Percentiles rank a stretch among this genome's conserved stretches.
Evolutionary conservation across 2,797 vertebrate species (phyloP).

Genomic region (Psittacula derbiana): DNA sequence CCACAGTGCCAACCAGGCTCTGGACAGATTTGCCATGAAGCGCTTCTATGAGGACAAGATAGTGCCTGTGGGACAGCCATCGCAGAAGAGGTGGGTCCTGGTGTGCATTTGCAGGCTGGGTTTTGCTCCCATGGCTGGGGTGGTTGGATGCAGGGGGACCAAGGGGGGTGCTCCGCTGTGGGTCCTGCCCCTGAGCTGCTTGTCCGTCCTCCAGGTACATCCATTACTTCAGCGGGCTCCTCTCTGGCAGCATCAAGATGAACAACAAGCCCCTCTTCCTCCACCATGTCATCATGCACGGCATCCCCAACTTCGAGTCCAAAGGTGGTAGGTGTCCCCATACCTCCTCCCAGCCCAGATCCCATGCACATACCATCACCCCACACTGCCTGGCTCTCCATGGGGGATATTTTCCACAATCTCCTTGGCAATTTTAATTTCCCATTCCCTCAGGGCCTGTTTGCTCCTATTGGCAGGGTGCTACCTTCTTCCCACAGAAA

Average conservation of each 20-base stretch:
- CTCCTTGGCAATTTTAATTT: background rate
- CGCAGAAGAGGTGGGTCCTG: constrained; percentile 90
- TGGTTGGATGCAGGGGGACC: background rate
- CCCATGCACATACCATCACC: accelerated
- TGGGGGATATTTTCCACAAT: background rate
- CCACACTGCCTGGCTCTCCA: background rate
- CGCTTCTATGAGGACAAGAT: constrained; percentile 99
- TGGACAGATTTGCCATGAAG: constrained; percentile 99
- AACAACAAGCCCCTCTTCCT: constrained; percentile 98
- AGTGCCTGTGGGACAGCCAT: constrained; percentile 93
- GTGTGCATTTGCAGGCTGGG: accelerated
- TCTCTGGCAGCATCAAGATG: constrained; percentile 96
- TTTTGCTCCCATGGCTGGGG: background rate
- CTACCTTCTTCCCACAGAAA: background rate
- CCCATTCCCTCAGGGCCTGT: background rate
- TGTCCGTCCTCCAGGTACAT: constrained; percentile 83
- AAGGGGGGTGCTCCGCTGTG: background rate
- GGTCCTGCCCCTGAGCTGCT: background rate
- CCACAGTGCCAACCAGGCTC: constrained; percentile 90
- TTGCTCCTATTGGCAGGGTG: background rate
- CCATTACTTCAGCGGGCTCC: constrained; percentile 95
- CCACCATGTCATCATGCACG: constrained; percentile 97
- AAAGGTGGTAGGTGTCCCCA: constrained; percentile 84
- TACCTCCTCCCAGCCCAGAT: background rate
- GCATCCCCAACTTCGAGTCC: constrained; percentile 95